Percentiles rank a stretch among this genome's conserved stretches.
These are phyloP conservation scores for Pilophorus perplexus DNA, from an alignment of 2,888 invertebrate species.

Conservation along the genomic window DNA sequence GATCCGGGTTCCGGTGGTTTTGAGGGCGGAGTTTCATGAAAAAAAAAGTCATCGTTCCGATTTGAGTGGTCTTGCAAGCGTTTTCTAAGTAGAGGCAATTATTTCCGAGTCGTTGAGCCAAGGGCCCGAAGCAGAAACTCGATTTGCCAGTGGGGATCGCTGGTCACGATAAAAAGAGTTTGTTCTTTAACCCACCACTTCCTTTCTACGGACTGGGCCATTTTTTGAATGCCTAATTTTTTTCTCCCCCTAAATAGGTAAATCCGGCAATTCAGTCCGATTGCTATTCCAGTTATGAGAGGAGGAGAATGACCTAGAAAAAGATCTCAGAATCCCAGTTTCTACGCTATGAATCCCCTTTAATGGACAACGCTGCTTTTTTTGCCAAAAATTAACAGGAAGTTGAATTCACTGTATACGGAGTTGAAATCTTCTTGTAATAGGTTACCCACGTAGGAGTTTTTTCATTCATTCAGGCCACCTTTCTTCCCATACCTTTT, in stretches of 20 bases:
- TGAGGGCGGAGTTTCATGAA: too few species aligned
- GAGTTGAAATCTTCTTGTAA: too few species aligned
- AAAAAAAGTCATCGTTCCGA: too few species aligned
- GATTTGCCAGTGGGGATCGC: neutral
- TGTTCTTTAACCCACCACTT: neutral
- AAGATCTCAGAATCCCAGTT: conserved; percentile 2
- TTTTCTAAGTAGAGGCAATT: conserved; percentile 22
- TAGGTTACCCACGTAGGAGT: too few species aligned
- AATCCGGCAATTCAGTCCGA: neutral
- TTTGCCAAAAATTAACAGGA: too few species aligned
- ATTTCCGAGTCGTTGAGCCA: conserved; percentile 36
- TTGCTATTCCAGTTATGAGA: neutral
- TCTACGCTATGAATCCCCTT: neutral
- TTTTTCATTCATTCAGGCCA: too few species aligned
- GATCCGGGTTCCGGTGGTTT: too few species aligned
- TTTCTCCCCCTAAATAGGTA: conserved; percentile 10
- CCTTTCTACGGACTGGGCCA: neutral
- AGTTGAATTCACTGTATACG: too few species aligned
- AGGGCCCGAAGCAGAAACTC: neutral
- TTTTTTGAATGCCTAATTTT: neutral
- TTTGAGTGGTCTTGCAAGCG: conserved; percentile 6
- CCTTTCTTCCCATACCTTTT: too few species aligned
- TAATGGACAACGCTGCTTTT: too few species aligned
- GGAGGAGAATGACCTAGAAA: neutral
- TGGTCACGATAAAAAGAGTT: conserved; percentile 10